These are phyloP conservation scores for Morpho helenor DNA, from an alignment of 2,888 invertebrate genomes.

Conservation along the genomic window DNA sequence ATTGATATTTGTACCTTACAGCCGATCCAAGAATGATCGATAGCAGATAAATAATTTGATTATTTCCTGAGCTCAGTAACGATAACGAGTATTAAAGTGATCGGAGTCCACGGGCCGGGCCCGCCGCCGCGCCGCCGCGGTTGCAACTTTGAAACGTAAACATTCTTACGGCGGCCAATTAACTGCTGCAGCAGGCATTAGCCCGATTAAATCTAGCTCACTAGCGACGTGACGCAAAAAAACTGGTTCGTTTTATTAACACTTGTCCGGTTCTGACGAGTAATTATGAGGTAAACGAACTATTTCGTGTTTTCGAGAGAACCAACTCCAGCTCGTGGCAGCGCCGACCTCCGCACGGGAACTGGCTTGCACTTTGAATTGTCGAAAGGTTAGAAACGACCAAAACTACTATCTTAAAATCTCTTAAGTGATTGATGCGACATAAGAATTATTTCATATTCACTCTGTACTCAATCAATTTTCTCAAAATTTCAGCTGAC, in stretches of 20 bases:
- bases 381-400: no score
- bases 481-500: no score
- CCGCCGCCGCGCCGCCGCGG: no score
- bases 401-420: no score
- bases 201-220: conserved; percentile 14
- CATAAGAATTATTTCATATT: no score
- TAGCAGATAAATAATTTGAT: background rate
- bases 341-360: conserved; percentile 8
- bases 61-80: background rate
- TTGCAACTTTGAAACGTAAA: background rate
- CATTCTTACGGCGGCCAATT: conserved; percentile 7
- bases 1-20: no score
- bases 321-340: background rate
- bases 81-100: no score
- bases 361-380: no score
- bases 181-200: conserved; percentile 17
- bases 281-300: conserved; percentile 33
- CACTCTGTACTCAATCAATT: no score
- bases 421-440: no score
- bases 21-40: background rate
- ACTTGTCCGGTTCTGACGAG: conserved; percentile 28
- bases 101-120: no score
- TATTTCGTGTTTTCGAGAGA: conserved; percentile 15
- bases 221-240: conserved; percentile 3
- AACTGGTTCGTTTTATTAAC: conserved; percentile 27